A percentile compares a stretch with the other conserved stretches of the same genome.
Evolutionary conservation across 2,113 vertebrate species (phyloP).

Genomic region (Brachyhypopomus occidentalis): DNA sequence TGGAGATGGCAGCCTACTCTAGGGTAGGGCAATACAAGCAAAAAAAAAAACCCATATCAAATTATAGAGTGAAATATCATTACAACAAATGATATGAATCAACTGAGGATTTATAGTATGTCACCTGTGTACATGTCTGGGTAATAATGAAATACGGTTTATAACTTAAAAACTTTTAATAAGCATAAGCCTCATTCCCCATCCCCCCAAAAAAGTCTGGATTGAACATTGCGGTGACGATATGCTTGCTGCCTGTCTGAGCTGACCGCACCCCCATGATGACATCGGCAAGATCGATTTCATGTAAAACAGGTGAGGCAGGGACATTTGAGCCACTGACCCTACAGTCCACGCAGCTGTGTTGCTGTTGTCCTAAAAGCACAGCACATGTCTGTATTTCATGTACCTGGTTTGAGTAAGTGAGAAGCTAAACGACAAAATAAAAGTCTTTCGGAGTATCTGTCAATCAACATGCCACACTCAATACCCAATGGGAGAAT

Average conservation of each 20-base stretch:
- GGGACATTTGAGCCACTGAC: not conserved
- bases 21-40: not conserved
- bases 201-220: not conserved
- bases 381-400: slow-evolving; percentile 5
- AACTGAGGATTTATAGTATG: not conserved
- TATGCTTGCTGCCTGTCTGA: not conserved
- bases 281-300: no score
- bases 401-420: slow-evolving; percentile 6
- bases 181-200: not conserved
- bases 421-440: slow-evolving; percentile 4
- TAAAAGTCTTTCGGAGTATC: not conserved
- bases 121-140: not conserved
- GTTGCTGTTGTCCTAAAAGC: not conserved
- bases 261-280: not conserved
- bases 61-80: not conserved
- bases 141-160: not conserved
- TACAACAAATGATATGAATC: not conserved
- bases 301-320: no score
- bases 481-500: not conserved
- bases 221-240: not conserved
- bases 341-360: not conserved
- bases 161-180: slow-evolving; percentile 1
- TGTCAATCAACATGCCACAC: not conserved
- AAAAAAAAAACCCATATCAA: not conserved
- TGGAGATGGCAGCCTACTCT: not conserved